Evolutionary conservation across 2,113 vertebrate genomes (phyloP), one percentile per base, ranked within the genome.

Genomic region (Solea senegalensis): DNA sequence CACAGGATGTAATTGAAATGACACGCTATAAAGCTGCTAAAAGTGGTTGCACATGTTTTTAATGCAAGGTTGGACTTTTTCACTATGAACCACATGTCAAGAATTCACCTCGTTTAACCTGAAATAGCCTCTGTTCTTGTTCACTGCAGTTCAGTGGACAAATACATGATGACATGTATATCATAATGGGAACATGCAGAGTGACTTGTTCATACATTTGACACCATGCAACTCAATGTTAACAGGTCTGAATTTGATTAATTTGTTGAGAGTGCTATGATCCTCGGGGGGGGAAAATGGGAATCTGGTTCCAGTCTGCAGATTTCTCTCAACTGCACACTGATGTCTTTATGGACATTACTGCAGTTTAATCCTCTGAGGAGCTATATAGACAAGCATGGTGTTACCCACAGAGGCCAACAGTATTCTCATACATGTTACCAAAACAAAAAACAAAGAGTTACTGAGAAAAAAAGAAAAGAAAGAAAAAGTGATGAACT

Each of bases 21-120:
- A 26, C 0, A 9, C 16, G 61, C 58, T 61, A 59, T 70, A 60
- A 69, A 56, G 74, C 51, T 39, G 45, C 58, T 27, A 57, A 57
- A 82, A 60, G 63, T 61, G 64, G 43, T 46, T 67, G 12, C 66
- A 76, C 34, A 46, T 65, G 76, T 82, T 58, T 82, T 69, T 46
- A 55, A 70, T 70, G 43, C 3, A 64, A 43, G 14, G 39, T 71
- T 45, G 27, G 52, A 58, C 51, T 39, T 54, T 53, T 69, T 68
- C 28, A 53, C 55, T 12, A 8, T 45, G 43, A 26, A 45, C 21
- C 16, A 48, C 52, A n/a, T 80, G 34, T 74, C 21, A 52, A 59
- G 50, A 73, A 75, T 71, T 60, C 15, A 45, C n/a, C 0, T 21
- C 13, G 7, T 61, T 75, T 69, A 75, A 74, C 74, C 79, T 71